These are phyloP conservation scores for Nematopogon swammerdamellus DNA, from an alignment of 2,888 invertebrate genomes.

Conservation along the genomic window DNA sequence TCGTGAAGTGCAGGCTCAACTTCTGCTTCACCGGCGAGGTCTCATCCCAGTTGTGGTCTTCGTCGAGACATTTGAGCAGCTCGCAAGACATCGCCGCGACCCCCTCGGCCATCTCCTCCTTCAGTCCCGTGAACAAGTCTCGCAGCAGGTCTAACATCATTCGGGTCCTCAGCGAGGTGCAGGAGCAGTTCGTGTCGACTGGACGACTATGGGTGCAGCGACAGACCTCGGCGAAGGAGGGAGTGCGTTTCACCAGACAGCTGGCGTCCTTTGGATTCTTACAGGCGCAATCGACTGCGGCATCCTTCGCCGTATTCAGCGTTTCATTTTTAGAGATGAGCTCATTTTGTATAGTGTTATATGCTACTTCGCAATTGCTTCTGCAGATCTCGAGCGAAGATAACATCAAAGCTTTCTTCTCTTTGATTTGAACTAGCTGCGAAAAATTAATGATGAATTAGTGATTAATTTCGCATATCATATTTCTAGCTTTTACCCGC, in stretches of 20 bases:
- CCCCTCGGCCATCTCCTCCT: conserved; percentile 24
- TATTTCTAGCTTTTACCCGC: no score
- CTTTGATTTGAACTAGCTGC: conserved; percentile 16
- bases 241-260: conserved; percentile 35
- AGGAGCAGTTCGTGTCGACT: no score
- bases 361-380: conserved; percentile 1
- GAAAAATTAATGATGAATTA: conserved; percentile 2
- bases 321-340: conserved; percentile 1
- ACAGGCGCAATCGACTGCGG: conserved; percentile 33
- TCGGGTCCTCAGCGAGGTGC: conserved; percentile 24
- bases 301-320: conserved; percentile 15
- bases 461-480: no score
- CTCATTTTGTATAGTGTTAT: not conserved
- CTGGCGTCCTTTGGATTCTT: conserved; percentile 27
- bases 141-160: conserved; percentile 30
- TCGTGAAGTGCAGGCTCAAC: conserved; percentile 29
- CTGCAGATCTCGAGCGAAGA: conserved; percentile 1
- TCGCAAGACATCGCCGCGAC: conserved; percentile 36
- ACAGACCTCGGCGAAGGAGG: conserved; percentile 38
- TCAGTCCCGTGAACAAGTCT: conserved; percentile 36
- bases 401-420: not conserved
- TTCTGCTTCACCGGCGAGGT: conserved; percentile 27
- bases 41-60: conserved; percentile 40
- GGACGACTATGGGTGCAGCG: conserved; percentile 17
- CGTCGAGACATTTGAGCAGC: conserved; percentile 40